A percentile compares a stretch with the other conserved stretches of the same genome.
phyloP scores from a whole-genome alignment of 1,140 invertebrate genomes.

The Grapholita molesta region DNA sequence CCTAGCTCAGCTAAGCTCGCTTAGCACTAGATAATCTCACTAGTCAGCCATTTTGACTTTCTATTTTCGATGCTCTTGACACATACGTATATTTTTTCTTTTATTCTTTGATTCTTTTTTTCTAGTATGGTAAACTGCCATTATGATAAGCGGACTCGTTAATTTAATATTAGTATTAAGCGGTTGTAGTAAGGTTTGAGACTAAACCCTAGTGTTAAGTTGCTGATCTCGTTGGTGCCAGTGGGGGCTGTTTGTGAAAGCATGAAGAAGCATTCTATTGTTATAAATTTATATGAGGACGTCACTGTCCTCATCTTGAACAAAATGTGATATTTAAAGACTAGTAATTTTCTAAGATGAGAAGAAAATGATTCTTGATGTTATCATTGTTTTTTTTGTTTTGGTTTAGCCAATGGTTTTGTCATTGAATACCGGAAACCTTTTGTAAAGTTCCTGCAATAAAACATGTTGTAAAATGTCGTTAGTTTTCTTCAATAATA shows the following conservation, averaged over 20 bases:
- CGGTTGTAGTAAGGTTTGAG: slow-evolving; percentile 60
- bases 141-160: slow-evolving; percentile 64
- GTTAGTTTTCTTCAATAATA: slow-evolving; percentile 15
- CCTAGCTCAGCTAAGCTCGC: slow-evolving; percentile 51
- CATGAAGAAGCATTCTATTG: slow-evolving; percentile 76
- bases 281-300: slow-evolving; percentile 70
- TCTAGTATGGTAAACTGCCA: slow-evolving; percentile 65
- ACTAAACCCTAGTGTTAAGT: slow-evolving; percentile 63
- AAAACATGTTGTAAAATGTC: slow-evolving; percentile 40
- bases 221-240: slow-evolving; percentile 73
- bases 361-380: slow-evolving; percentile 75
- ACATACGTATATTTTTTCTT: slow-evolving; percentile 41
- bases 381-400: slow-evolving; percentile 64
- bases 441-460: slow-evolving; percentile 76
- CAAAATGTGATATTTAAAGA: slow-evolving; percentile 77
- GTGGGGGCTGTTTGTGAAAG: slow-evolving; percentile 66
- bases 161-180: slow-evolving; percentile 70
- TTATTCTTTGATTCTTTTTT: slow-evolving; percentile 53
- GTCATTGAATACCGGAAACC: slow-evolving; percentile 70
- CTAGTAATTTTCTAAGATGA: slow-evolving; percentile 67
- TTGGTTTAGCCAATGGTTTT: slow-evolving; percentile 41
- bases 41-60: slow-evolving; percentile 41
- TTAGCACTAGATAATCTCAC: slow-evolving; percentile 46
- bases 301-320: slow-evolving; percentile 71
- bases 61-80: slow-evolving; percentile 35